These are phyloP conservation scores for Philereme vetulata DNA, from an alignment of 2,888 invertebrate genomes.

Conservation along the genomic window DNA sequence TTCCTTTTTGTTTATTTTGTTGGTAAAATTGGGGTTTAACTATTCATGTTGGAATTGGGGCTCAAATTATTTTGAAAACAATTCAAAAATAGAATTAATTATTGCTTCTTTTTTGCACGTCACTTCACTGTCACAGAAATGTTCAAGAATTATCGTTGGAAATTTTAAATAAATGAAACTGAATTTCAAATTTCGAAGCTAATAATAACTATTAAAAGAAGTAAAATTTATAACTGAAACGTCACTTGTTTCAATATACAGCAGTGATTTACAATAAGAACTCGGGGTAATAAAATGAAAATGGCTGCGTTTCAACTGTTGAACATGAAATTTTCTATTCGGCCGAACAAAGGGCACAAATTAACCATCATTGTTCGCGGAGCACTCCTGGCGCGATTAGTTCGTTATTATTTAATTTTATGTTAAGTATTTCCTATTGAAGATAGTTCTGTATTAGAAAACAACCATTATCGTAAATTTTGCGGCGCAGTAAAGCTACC, in stretches of 20 bases:
- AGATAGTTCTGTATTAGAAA: slow-evolving; percentile 33
- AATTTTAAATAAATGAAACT: not conserved
- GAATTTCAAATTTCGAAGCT: not conserved
- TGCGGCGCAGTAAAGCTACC: slow-evolving; percentile 18
- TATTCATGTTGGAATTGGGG: not conserved
- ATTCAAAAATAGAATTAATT: slow-evolving; percentile 11
- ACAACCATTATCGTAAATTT: slow-evolving; percentile 28
- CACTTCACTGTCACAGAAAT: not conserved
- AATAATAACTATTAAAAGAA: slow-evolving; percentile 1
- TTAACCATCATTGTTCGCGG: slow-evolving; percentile 76
- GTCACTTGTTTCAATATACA: slow-evolving; percentile 63
- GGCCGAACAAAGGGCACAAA: slow-evolving; percentile 77
- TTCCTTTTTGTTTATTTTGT: slow-evolving; percentile 14
- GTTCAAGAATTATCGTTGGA: not conserved
- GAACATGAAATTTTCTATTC: slow-evolving; percentile 81
- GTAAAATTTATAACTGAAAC: slow-evolving; percentile 42
- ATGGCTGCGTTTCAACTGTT: slow-evolving; percentile 65
- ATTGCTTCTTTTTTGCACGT: not conserved
- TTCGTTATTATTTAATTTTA: slow-evolving; percentile 80
- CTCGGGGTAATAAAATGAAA: slow-evolving; percentile 69
- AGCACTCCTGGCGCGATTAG: slow-evolving; percentile 66
- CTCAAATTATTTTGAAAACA: not conserved
- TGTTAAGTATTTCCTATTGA: slow-evolving; percentile 53
- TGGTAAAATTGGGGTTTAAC: not conserved
- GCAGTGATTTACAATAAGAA: slow-evolving; percentile 77